Base-by-base conservation (phyloP, 2,888 invertebrate genomes). In the Limnephilus marmoratus region DNA sequence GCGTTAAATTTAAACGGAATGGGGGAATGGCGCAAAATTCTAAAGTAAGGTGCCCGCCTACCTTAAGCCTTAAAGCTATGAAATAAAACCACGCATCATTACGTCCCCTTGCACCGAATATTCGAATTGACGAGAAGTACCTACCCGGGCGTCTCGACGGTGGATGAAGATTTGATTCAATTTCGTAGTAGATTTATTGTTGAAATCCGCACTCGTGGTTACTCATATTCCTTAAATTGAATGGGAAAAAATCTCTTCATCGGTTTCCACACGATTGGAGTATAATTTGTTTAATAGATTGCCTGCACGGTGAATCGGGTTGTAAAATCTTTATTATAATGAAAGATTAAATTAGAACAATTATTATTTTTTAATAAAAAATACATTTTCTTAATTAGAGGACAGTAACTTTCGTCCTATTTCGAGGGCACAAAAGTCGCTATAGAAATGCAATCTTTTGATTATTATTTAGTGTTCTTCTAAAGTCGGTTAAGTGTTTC, bases 51-150 rank as follows among this genome's bases (percentile, higher is more conserved):
- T 87, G 90, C 91, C 91, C 68, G 24, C 68, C 68, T 24, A 68
- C 68, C 90, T 80, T 87, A 93, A 93, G 93, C 93, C 93, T 92
- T 81, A 81, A 91, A 93, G 93, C 93, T 93, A 93, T 93, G 93
- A 93, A 93, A 93, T 93, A 93, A 93, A 92, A 93, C 93, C 93
- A 93, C 93, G 93, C 93, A 85, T 93, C 93, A 93, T 93, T 93
- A 93, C 92, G 91, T 92, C 92, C 92, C 92, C 90, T 89, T 41
- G 92, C 83, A 85, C 45, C 90, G 45, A 93, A 91, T 90, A 91
- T 91, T 90, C 53, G 85, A 88, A 91, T 92, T 93, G 92, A 92
- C 86, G 85, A 90, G 81, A 92, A 91, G 91, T 92, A 92, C 90
- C 82, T 49, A 81, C 49, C 41, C 91, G 37, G 85, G 85, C 82